A percentile compares a stretch with the other conserved stretches of the same genome.
phyloP scores from a whole-genome alignment of 2,888 invertebrate species.

The Heliconius sara region DNA sequence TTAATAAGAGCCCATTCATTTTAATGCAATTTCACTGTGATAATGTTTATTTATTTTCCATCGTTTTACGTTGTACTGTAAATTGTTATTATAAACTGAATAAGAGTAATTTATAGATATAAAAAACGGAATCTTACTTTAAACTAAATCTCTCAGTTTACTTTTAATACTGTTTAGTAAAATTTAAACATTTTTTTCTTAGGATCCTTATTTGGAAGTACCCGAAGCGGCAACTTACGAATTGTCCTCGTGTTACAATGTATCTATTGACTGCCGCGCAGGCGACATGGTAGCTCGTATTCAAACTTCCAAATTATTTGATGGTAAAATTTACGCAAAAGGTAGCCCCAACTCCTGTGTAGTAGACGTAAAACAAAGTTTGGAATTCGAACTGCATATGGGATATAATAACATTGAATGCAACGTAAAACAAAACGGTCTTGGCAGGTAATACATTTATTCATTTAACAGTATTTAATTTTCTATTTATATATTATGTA shows the following conservation, averaged over 20 bases:
- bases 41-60: too few relatives aligned
- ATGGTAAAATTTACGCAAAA: slow-evolving; percentile 97
- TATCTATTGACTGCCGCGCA: slow-evolving; percentile 95
- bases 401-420: slow-evolving; percentile 96
- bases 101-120: not conserved
- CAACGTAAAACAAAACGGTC: slow-evolving; percentile 94
- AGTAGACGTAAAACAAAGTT: slow-evolving; percentile 92
- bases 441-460: slow-evolving; percentile 85
- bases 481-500: not conserved
- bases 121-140: not conserved
- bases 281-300: slow-evolving; percentile 97
- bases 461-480: not conserved
- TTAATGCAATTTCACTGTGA: too few relatives aligned
- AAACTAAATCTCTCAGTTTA: not conserved
- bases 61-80: not conserved
- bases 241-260: slow-evolving; percentile 96
- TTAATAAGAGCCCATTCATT: too few relatives aligned
- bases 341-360: slow-evolving; percentile 97
- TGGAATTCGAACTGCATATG: slow-evolving; percentile 96
- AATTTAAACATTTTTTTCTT: slow-evolving; percentile 40
- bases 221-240: slow-evolving; percentile 96
- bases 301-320: slow-evolving; percentile 95
- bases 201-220: slow-evolving; percentile 95
- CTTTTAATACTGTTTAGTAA: not conserved
- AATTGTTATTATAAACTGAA: not conserved